A percentile compares a stretch with the other conserved stretches of the same genome.
Evolutionary conservation across 2,797 vertebrate genomes (phyloP).

Genomic region (Myotis vivesi): DNA sequence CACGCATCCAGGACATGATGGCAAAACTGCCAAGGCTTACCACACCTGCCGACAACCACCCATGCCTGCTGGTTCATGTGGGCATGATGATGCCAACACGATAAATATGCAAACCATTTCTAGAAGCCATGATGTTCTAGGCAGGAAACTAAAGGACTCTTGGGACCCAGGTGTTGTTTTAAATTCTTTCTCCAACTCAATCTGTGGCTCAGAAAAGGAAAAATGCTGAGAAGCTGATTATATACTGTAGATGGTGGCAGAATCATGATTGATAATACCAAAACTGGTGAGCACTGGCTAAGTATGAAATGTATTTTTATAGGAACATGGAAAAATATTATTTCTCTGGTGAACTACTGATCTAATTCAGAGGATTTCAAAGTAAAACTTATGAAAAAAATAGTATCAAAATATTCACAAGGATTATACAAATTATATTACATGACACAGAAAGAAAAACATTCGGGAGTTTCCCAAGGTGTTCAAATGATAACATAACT

Average conservation of each 20-base stretch:
- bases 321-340: neutral
- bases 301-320: neutral
- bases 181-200: neutral
- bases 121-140: neutral
- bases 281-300: neutral
- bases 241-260: neutral
- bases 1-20: neutral
- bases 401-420: neutral
- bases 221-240: neutral
- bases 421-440: neutral
- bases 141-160: neutral
- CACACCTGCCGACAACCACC: neutral
- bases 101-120: conserved; percentile 1
- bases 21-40: neutral
- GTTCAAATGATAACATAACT: neutral
- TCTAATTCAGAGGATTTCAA: neutral
- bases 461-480: neutral
- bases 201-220: neutral
- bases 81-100: neutral
- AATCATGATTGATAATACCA: neutral
- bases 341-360: neutral
- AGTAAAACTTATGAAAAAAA: neutral
- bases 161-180: neutral
- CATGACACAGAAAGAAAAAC: neutral
- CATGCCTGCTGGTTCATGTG: neutral